Evolutionary conservation across 2,888 invertebrate genomes (phyloP).

Genomic region (Eupithecia abbreviata): DNA sequence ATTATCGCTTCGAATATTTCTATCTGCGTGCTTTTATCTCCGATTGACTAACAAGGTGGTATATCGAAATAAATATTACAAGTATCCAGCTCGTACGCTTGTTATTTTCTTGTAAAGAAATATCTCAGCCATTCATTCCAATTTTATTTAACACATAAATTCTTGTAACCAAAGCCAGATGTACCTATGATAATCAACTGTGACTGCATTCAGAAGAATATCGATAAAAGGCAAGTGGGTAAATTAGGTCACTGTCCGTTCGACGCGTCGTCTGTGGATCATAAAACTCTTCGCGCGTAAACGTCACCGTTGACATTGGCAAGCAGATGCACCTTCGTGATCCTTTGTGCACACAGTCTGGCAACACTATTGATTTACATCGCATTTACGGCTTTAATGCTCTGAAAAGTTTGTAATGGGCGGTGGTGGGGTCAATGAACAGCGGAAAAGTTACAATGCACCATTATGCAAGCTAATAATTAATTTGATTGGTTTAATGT

Average conservation of each 20-base stretch:
- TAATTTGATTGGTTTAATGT: background rate
- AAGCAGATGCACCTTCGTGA: constrained; percentile 73
- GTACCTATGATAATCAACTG: background rate
- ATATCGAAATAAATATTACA: constrained; percentile 14
- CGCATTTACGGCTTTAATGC: constrained; percentile 48
- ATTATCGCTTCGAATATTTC: constrained; percentile 31
- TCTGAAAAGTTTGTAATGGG: constrained; percentile 52
- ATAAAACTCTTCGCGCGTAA: constrained; percentile 83
- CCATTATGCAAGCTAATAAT: background rate
- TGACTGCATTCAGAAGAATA: constrained; percentile 30
- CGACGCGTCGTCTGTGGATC: constrained; percentile 77
- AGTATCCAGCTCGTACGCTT: background rate
- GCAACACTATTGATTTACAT: constrained; percentile 71
- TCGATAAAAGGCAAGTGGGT: constrained; percentile 48
- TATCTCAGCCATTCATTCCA: background rate
- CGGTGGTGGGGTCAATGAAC: constrained; percentile 47
- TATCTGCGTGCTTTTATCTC: constrained; percentile 27
- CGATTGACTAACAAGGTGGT: constrained; percentile 14
- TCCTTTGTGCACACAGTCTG: constrained; percentile 72
- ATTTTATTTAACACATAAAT: background rate
- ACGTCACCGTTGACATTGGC: constrained; percentile 78
- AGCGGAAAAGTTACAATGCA: constrained; percentile 11
- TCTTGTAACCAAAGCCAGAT: background rate
- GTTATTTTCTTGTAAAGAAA: background rate
- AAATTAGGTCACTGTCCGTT: constrained; percentile 66